phyloP scores from a whole-genome alignment of 2,888 invertebrate genomes.

The Tolmerus cingulatus region DNA sequence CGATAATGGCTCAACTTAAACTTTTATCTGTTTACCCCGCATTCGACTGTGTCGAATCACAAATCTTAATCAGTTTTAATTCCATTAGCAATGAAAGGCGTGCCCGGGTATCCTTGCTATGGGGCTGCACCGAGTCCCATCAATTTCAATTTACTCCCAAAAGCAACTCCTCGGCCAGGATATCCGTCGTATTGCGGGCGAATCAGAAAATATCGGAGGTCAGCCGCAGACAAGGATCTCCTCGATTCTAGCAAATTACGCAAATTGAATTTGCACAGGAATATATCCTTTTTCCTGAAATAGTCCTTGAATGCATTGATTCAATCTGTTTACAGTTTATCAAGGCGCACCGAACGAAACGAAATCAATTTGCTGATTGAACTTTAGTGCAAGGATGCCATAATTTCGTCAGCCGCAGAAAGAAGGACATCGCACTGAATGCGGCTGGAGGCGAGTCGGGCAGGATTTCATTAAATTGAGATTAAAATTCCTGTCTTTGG shows the following conservation, averaged over 20 bases:
- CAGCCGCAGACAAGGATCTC: slow-evolving; percentile 25
- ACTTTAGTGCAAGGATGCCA: slow-evolving; percentile 1
- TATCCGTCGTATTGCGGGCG: background rate
- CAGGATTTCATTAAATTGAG: slow-evolving; percentile 44
- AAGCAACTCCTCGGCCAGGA: background rate
- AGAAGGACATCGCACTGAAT: slow-evolving; percentile 2
- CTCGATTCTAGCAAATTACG: slow-evolving; percentile 41
- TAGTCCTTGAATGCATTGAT: background rate
- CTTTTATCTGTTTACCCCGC: background rate
- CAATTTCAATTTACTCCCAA: slow-evolving; percentile 26
- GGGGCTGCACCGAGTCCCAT: background rate
- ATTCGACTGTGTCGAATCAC: background rate
- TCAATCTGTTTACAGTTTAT: slow-evolving; percentile 30
- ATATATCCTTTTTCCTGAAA: slow-evolving; percentile 25
- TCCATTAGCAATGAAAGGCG: slow-evolving; percentile 34
- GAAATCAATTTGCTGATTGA: slow-evolving; percentile 42
- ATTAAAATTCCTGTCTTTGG: slow-evolving; percentile 43
- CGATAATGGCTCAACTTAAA: background rate
- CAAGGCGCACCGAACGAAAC: background rate
- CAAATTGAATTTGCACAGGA: slow-evolving; percentile 45
- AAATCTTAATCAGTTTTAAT: background rate
- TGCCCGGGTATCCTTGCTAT: background rate
- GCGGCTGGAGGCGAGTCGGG: background rate
- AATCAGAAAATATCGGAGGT: slow-evolving; percentile 6
- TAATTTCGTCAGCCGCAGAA: background rate